Percentiles rank a stretch among this genome's conserved stretches.
Conservation (phyloP, 2,113 vertebrate species). For the Corydoras sp. region DNA sequence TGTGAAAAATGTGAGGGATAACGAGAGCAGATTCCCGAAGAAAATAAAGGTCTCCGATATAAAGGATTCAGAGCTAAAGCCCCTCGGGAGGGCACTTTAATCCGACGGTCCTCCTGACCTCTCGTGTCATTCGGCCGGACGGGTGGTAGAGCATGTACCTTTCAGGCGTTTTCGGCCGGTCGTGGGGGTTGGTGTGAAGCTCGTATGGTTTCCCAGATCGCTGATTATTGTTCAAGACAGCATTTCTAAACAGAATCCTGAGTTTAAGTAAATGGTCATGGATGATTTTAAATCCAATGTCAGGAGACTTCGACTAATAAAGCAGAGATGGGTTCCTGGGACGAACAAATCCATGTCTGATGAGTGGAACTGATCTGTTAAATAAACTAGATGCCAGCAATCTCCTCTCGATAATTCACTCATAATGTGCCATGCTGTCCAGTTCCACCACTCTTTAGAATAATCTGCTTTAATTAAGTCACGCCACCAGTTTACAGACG, state of each 20-base stretch:
- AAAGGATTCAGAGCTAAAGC: conserved; percentile 25
- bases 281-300: too few relatives aligned
- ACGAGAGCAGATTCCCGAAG: conserved; percentile 43
- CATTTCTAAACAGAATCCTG: too few relatives aligned
- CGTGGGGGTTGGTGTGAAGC: too few relatives aligned
- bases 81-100: conserved; percentile 4
- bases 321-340: too few relatives aligned
- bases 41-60: conserved; percentile 38
- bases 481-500: not conserved
- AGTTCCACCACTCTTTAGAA: not conserved
- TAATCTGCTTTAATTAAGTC: too few relatives aligned
- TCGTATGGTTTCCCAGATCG: too few relatives aligned
- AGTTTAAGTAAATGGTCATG: too few relatives aligned
- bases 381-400: not conserved
- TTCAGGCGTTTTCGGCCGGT: not conserved
- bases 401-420: not conserved
- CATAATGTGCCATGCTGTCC: not conserved
- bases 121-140: not conserved
- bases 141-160: conserved; percentile 13
- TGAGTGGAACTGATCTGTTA: not conserved
- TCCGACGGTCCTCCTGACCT: conserved; percentile 4
- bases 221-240: too few relatives aligned
- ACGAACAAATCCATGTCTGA: not conserved
- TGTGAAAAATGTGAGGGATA: conserved; percentile 43
- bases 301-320: too few relatives aligned